Evolutionary conservation across 2,113 vertebrate species (phyloP).

Genomic region (Trochalopteron elliotii): DNA sequence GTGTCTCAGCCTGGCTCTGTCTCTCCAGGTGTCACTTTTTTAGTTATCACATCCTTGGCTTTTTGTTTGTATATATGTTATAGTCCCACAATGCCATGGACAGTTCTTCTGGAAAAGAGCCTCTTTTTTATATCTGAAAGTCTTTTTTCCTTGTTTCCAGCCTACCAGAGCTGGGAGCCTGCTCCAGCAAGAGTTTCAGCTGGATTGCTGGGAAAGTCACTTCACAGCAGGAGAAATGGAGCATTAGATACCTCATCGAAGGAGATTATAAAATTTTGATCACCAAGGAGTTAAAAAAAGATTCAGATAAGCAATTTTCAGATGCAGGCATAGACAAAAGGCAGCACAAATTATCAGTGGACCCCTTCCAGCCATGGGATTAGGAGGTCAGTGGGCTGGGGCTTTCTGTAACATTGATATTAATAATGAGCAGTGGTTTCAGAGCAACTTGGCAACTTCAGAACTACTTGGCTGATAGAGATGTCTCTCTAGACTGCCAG

Average conservation of each 20-base stretch:
- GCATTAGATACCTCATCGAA: neutral
- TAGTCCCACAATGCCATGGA: accelerated
- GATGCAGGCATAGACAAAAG: neutral
- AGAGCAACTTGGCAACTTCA: neutral
- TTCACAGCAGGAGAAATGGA: neutral
- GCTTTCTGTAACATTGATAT: neutral
- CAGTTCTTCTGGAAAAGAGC: neutral
- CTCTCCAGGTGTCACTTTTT: neutral
- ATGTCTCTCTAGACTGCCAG: neutral
- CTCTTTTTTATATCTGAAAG: neutral
- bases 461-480: neutral
- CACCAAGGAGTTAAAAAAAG: neutral
- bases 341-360: neutral
- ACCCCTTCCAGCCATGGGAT: neutral
- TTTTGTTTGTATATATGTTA: neutral
- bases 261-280: neutral
- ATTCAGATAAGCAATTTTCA: neutral
- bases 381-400: neutral
- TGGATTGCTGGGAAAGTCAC: neutral
- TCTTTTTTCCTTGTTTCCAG: neutral
- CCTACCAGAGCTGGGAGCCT: neutral
- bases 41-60: neutral
- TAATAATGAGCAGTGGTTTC: neutral
- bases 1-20: neutral
- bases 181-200: neutral